These are phyloP conservation scores for Pollenia labialis DNA, from an alignment of 2,888 invertebrate species.

Conservation along the genomic window DNA sequence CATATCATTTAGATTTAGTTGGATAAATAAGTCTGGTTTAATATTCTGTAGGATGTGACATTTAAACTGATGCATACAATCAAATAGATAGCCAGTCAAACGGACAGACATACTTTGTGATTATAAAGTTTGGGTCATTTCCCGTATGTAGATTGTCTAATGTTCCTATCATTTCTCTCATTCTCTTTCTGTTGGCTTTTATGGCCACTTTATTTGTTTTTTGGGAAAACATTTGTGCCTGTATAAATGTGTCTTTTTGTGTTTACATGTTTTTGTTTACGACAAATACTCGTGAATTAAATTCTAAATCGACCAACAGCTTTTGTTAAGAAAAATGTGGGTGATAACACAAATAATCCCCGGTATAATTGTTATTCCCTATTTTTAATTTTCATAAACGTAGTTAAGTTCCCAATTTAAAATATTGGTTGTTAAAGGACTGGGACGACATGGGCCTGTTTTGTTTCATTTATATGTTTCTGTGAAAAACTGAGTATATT, in stretches of 20 bases:
- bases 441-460: neutral
- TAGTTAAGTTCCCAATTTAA: neutral
- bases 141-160: slow-evolving; percentile 43
- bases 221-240: neutral
- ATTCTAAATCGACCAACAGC: slow-evolving; percentile 29
- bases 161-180: slow-evolving; percentile 38
- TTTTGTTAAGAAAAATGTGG: slow-evolving; percentile 34
- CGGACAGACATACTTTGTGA: neutral
- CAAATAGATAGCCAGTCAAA: neutral
- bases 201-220: neutral
- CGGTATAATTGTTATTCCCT: neutral
- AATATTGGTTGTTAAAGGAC: neutral
- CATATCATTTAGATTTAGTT: slow-evolving; percentile 23
- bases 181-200: neutral
- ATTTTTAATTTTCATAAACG: slow-evolving; percentile 7
- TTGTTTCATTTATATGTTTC: slow-evolving; percentile 10
- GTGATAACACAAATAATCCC: slow-evolving; percentile 18
- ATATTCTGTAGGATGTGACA: slow-evolving; percentile 31
- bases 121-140: slow-evolving; percentile 44
- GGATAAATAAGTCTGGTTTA: slow-evolving; percentile 41
- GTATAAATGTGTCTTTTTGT: neutral
- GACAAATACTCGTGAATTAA: slow-evolving; percentile 39
- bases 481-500: neutral
- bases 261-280: slow-evolving; percentile 22
- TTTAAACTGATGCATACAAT: slow-evolving; percentile 35